phyloP scores from a whole-genome alignment of 2,888 invertebrate species.

The Lepidocyrtinus sp. region DNA sequence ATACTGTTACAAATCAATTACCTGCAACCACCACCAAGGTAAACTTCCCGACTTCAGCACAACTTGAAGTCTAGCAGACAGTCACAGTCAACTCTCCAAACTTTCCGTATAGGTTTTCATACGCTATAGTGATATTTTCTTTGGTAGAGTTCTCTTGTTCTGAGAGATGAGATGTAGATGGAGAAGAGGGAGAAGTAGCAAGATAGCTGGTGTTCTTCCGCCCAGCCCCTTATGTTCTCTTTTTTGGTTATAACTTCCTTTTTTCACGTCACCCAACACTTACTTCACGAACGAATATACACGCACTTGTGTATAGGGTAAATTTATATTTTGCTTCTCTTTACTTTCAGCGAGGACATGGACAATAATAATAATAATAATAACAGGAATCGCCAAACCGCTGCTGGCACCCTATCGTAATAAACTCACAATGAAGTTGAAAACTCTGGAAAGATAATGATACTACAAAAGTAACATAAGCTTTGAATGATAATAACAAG shows the following conservation, averaged over 20 bases:
- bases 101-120: slow-evolving; percentile 36
- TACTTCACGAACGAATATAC: slow-evolving; percentile 11
- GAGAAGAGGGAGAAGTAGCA: slow-evolving; percentile 15
- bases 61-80: slow-evolving; percentile 32
- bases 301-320: slow-evolving; percentile 10
- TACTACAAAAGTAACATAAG: neutral
- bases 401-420: slow-evolving; percentile 23
- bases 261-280: slow-evolving; percentile 37
- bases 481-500: slow-evolving; percentile 14
- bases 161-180: slow-evolving; percentile 18
- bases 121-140: slow-evolving; percentile 24
- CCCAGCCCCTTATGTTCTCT: slow-evolving; percentile 40
- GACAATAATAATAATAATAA: slow-evolving; percentile 23
- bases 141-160: slow-evolving; percentile 10
- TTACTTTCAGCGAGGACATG: neutral
- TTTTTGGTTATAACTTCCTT: slow-evolving; percentile 37
- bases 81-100: slow-evolving; percentile 41
- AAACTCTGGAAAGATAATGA: slow-evolving; percentile 26
- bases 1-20: slow-evolving; percentile 33
- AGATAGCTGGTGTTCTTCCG: slow-evolving; percentile 31
- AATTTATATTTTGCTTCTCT: slow-evolving; percentile 13
- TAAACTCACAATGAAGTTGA: slow-evolving; percentile 25
- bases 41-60: slow-evolving; percentile 30
- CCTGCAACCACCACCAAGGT: slow-evolving; percentile 42
- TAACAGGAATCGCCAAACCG: slow-evolving; percentile 32